Evolutionary conservation across 2,888 invertebrate genomes (phyloP), one percentile per base, ranked within the genome.

Genomic region (Urechis unicinctus): DNA sequence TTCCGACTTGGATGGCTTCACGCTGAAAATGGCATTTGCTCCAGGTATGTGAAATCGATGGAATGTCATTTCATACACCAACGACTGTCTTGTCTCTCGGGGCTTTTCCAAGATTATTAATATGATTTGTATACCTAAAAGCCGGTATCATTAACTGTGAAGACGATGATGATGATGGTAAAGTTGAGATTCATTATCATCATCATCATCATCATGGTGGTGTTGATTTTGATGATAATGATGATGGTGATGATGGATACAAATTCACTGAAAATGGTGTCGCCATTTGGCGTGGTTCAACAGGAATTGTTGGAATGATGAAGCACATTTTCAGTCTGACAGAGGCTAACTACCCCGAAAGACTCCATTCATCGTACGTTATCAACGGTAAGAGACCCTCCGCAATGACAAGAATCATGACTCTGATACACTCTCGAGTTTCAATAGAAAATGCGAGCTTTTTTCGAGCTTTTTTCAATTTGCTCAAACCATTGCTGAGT

Each of bases 401-500:
- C n/a, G n/a, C 17, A 13, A 9, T 36, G 17, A 9, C 41, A 17
- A 36, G 17, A 36, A 17, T 36, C 41, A 17, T 36, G 9, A 36
- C 41, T 17, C 9, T 36, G 41, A 17, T 36, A 17, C 9, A n/a
- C n/a, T n/a, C n/a, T n/a, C n/a, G n/a, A n/a, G n/a, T n/a, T n/a
- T n/a, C n/a, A n/a, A n/a, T n/a, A n/a, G n/a, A n/a, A n/a, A n/a
- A n/a, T 0, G 92, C 93, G 1, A 87, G 87, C 78, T 86, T 93
- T 9, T 94, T 93, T 76, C 84, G 91, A 0, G 82, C 93, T 41
- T 89, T 89, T 0, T 93, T 89, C 75, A 87, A 88, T 45, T 83
- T 93, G 28, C 83, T 89, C 0, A 90, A 91, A 74, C 89, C 88
- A 68, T 89, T 93, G 71, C 84, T 94, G 72, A 88, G 91, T 72